Conservation (phyloP, 2,113 vertebrate species). For the Bostrychus sinensis region DNA sequence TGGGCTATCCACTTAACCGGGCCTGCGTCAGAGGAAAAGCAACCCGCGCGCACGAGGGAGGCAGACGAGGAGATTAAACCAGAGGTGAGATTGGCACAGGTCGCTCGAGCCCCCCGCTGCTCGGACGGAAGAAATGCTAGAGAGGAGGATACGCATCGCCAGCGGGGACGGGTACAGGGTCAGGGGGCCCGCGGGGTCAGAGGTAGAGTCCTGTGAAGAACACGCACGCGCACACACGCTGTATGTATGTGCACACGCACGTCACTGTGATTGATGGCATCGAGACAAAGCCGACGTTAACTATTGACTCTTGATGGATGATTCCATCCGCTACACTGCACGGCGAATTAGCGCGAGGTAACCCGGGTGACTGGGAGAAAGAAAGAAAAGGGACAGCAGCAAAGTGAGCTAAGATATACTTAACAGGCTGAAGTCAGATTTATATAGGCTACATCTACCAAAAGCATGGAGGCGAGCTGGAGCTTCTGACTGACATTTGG, state of each 20-base stretch:
- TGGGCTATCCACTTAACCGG: slow-evolving; percentile 55
- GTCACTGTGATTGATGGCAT: slow-evolving; percentile 75
- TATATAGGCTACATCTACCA: slow-evolving; percentile 30
- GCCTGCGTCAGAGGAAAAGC: slow-evolving; percentile 47
- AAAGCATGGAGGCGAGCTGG: slow-evolving; percentile 21
- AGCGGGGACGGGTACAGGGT: slow-evolving; percentile 56
- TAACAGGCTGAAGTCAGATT: slow-evolving; percentile 23
- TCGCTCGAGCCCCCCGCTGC: slow-evolving; percentile 53
- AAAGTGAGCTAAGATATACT: background rate
- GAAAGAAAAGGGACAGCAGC: background rate
- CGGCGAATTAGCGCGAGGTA: slow-evolving; percentile 65
- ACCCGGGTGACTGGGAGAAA: slow-evolving; percentile 52
- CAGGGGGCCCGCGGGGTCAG: slow-evolving; percentile 62
- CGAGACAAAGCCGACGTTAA: slow-evolving; percentile 79
- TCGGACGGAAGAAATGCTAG: slow-evolving; percentile 61
- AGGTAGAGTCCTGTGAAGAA: slow-evolving; percentile 52
- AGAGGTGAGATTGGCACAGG: slow-evolving; percentile 38
- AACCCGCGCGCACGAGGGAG: background rate
- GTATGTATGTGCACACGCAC: slow-evolving; percentile 17
- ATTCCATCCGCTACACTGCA: slow-evolving; percentile 70
- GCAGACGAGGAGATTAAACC: slow-evolving; percentile 36
- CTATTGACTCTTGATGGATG: slow-evolving; percentile 85
- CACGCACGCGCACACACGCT: slow-evolving; percentile 22
- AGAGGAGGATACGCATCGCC: slow-evolving; percentile 40
- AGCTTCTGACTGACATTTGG: slow-evolving; percentile 33